These are phyloP conservation scores for Nycticryphes semicollaris DNA, from an alignment of 2,113 vertebrate genomes.

Conservation along the genomic window DNA sequence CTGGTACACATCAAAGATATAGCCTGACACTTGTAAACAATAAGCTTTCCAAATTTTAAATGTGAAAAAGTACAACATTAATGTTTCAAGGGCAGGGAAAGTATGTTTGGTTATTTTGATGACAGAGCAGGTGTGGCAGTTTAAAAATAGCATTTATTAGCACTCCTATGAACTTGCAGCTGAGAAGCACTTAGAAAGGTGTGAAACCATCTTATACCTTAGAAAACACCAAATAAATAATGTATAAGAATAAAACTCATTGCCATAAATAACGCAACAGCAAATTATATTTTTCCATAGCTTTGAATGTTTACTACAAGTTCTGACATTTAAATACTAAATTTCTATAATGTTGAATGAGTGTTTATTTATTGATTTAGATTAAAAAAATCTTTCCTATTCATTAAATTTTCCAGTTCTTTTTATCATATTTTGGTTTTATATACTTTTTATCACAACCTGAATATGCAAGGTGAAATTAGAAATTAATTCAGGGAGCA, in stretches of 20 bases:
- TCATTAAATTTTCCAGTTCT: neutral
- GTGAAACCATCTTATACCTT: slow-evolving; percentile 9
- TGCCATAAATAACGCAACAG: neutral
- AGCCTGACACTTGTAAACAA: neutral
- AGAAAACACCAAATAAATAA: slow-evolving; percentile 37
- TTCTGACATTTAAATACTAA: neutral
- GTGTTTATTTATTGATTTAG: neutral
- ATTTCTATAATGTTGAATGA: neutral
- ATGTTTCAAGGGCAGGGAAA: slow-evolving; percentile 26
- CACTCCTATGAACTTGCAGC: neutral
- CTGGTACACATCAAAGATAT: neutral
- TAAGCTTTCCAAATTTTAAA: neutral
- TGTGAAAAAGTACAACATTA: neutral
- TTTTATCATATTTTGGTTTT: neutral
- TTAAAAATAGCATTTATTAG: slow-evolving; percentile 53
- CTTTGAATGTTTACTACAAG: neutral
- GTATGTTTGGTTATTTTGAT: neutral
- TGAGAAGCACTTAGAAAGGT: slow-evolving; percentile 14
- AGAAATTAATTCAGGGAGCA: neutral
- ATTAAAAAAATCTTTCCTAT: neutral
- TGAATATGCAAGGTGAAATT: neutral
- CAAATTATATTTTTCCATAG: neutral
- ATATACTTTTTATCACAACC: neutral
- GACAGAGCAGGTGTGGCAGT: slow-evolving; percentile 1
- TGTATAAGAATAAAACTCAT: neutral